Conservation (phyloP, 2,888 invertebrate species). For the Cosmopolites sordidus region DNA sequence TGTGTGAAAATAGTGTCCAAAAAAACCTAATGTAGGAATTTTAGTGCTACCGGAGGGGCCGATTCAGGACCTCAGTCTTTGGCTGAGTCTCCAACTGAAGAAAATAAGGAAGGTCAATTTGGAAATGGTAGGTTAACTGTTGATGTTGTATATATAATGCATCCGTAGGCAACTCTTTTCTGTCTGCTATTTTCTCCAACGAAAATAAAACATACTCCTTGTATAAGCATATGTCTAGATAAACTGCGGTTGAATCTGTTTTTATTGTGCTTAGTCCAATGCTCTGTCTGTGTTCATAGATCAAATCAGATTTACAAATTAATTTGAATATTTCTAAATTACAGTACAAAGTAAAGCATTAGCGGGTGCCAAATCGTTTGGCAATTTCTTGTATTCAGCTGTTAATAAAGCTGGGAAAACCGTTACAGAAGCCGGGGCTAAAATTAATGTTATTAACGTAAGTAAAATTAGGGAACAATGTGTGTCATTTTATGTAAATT, state of each 20-base stretch:
- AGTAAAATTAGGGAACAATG: conserved; percentile 5
- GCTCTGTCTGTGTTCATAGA: background rate
- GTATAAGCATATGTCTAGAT: background rate
- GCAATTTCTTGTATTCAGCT: conserved; percentile 89
- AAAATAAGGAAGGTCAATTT: conserved; percentile 74
- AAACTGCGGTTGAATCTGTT: background rate
- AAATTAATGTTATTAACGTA: conserved; percentile 54
- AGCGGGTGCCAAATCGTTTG: conserved; percentile 85
- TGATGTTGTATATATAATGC: conserved; percentile 20
- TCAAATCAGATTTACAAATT: background rate
- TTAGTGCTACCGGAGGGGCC: conserved; percentile 85
- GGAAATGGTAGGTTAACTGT: conserved; percentile 59
- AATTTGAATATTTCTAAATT: background rate
- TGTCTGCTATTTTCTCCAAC: conserved; percentile 15
- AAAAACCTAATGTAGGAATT: conserved; percentile 37
- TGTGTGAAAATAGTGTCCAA: conserved; percentile 9
- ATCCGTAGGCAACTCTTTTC: conserved; percentile 29
- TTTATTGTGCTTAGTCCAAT: background rate
- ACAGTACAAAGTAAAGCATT: conserved; percentile 85
- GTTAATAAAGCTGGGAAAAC: conserved; percentile 94
- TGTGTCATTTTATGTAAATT: too few species aligned
- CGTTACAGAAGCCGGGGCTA: conserved; percentile 83
- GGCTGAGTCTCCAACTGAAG: conserved; percentile 75
- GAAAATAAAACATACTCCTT: background rate
- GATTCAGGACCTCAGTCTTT: conserved; percentile 81